Base-by-base conservation (phyloP, 2,888 invertebrate species). In the Brenthis ino region DNA sequence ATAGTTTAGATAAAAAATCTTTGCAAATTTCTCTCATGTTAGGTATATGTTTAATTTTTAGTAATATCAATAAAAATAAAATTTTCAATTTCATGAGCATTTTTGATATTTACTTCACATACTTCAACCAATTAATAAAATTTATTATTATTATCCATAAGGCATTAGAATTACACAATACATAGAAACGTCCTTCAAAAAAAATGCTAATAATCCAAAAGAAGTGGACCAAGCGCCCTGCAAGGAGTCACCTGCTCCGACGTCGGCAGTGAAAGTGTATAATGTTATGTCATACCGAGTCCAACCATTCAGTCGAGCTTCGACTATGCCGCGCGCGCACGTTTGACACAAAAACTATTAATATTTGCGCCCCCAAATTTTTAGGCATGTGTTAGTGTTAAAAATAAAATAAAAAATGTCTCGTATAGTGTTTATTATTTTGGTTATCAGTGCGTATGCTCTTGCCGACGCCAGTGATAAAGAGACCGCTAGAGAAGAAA, bases 271-370 rank as follows among this genome's bases (percentile, higher is more conserved):
- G 63, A 63, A 63, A 63, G 63, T 63, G 63, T 87, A 88, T 84
- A 80, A 76, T 78, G 88, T 92, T 91, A 92, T 91, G 91, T 92
- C 91, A 92, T 85, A 79, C 83, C 80, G 76, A 73, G 76, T 77
- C 50, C 54, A 43, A 43, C 71, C 76, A 68, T 67, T 78, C 87
- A 88, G 91, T 91, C 89, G 85, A 80, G 79, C 79, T 76, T 74
- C 82, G 87, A 85, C 86, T 85, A 86, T 87, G 89, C 79, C 85
- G 89, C 85, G 89, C 82, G 89, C 86, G 88, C 89, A 82, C 83
- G 80, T 78, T 75, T 79, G 73, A 79, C 75, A 72, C 68, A 61
- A 65, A 75, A 72, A 71, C 64, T 69, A 64, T 43, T 43, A 43
- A 73, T 28, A 72, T 72, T 70, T 75, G 74, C 74, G 72, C 72